Base-by-base conservation (phyloP, 92 coral and sea anemone species). In the Porites divaricata region DNA sequence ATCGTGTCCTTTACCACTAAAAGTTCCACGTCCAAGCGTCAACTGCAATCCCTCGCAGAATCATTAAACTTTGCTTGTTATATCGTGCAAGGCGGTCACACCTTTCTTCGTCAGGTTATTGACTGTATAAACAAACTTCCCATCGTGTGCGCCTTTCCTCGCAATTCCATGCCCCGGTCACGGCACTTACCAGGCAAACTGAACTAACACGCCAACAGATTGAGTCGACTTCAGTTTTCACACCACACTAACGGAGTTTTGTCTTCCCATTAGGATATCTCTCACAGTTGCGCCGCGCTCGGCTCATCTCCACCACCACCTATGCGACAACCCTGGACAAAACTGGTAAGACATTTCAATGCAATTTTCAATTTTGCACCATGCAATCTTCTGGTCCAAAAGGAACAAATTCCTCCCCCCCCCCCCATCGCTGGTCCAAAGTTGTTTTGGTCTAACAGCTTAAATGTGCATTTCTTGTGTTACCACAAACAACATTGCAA, bases 81-180 rank as follows among this genome's bases (percentile, higher is more conserved):
- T 49, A 67, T 57, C 52, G 50, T 76, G 51, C 25, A 71, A n/a
- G 76, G 76, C 25, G 57, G 76, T 9, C 58, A 28, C 59, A 71
- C 59, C 59, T 71, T 76, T 63, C 80, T 76, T 25, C 24, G 74
- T 26, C 83, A 74, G 26, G 71, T 77, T 61, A 77, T 77, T 61
- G 71, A 61, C 52, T 54, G 81, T 57, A 77, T 20, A 77, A 77
- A 66, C 67, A 22, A 17, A 26, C 82, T 20, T 77, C 82, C 53
- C 82, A 62, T 77, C 59, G 72, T n/a, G 14, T 23, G 23, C 82
- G 82, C 22, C 28, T 57, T 59, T 54, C 63, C 66, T 52, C 79
- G 6, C 64, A 75, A 15, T 50, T 74, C n/a, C 82, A 28, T 28
- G 82, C 71, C n/a, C n/a, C n/a, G n/a, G n/a, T n/a, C n/a, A n/a